These are phyloP conservation scores for Pemphigus obesinymphae DNA, from an alignment of 1,140 invertebrate genomes.

Conservation along the genomic window DNA sequence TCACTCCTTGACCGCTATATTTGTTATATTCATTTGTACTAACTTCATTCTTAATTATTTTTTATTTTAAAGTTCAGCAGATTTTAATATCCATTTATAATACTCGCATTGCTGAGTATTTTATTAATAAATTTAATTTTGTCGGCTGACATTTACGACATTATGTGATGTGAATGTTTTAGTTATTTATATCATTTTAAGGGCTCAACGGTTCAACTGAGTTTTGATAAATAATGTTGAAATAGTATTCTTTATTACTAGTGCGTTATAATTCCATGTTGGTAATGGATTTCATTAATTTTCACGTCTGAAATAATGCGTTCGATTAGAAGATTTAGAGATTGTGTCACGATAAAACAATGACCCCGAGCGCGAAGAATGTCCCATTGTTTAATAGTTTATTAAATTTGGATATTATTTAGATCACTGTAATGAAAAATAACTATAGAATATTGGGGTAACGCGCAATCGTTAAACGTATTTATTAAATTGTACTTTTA, in stretches of 20 bases:
- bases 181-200: background rate
- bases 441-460: no score
- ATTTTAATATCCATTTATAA: no score
- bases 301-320: background rate
- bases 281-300: slow-evolving; percentile 20
- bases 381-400: background rate
- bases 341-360: background rate
- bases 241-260: background rate
- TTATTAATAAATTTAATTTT: no score
- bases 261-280: background rate
- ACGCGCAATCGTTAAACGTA: no score
- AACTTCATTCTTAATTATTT: no score
- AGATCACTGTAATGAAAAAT: no score
- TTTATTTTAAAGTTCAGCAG: no score
- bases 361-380: background rate
- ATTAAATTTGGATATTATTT: background rate
- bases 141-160: no score
- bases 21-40: no score
- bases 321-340: background rate
- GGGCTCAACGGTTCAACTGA: background rate
- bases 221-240: background rate
- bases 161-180: background rate
- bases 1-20: no score
- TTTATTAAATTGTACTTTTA: no score
- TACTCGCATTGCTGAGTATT: no score